These are phyloP conservation scores for Lycodopsis pacificus DNA, from an alignment of 2,797 vertebrate species.

Conservation along the genomic window DNA sequence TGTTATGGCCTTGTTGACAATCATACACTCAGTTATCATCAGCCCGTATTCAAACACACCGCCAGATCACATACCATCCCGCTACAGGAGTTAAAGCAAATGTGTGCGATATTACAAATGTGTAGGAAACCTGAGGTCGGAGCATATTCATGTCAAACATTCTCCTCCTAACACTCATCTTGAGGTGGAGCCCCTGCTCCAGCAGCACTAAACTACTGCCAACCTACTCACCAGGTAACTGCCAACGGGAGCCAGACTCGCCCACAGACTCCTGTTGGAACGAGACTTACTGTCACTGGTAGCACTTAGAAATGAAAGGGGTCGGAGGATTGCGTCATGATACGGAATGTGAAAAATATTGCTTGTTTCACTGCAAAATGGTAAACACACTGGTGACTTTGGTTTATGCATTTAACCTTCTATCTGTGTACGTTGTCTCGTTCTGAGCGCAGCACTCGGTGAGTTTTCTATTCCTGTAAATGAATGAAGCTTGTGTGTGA, in stretches of 20 bases:
- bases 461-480: slow-evolving; percentile 71
- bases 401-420: slow-evolving; percentile 77
- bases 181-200: slow-evolving; percentile 54
- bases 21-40: slow-evolving; percentile 50
- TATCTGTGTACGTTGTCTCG: slow-evolving; percentile 68
- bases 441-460: slow-evolving; percentile 63
- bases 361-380: slow-evolving; percentile 74
- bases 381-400: slow-evolving; percentile 73
- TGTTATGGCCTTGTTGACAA: slow-evolving; percentile 62
- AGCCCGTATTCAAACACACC: slow-evolving; percentile 9
- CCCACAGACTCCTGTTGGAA: slow-evolving; percentile 27
- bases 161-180: slow-evolving; percentile 34
- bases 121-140: slow-evolving; percentile 18
- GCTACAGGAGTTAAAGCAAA: neutral
- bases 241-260: slow-evolving; percentile 65
- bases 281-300: slow-evolving; percentile 51
- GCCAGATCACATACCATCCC: slow-evolving; percentile 5
- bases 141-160: slow-evolving; percentile 32
- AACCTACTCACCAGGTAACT: slow-evolving; percentile 75
- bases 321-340: slow-evolving; percentile 33
- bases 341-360: slow-evolving; percentile 74
- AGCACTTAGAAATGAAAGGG: slow-evolving; percentile 54
- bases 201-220: slow-evolving; percentile 80
- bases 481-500: slow-evolving; percentile 63
- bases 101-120: neutral